A percentile compares a stretch with the other conserved stretches of the same genome.
Conservation (phyloP, 2,113 vertebrate species). For the Perca fluviatilis region DNA sequence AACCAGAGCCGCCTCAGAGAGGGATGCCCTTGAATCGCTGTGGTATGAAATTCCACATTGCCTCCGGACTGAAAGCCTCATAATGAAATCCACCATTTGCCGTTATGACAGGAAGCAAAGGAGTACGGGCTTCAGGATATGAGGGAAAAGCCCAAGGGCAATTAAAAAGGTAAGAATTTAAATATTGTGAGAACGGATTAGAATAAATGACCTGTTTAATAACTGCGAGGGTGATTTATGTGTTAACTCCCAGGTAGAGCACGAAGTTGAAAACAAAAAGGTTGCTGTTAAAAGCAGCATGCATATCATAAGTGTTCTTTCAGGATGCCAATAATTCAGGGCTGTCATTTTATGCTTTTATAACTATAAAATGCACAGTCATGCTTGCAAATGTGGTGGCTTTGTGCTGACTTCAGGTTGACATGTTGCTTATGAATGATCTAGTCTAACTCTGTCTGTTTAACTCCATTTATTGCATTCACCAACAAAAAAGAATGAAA, state of each 20-base stretch:
- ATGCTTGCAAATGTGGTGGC: not conserved
- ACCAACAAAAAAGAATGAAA: too few species aligned
- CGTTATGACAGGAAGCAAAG: slow-evolving; percentile 72
- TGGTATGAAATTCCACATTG: slow-evolving; percentile 26
- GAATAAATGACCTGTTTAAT: slow-evolving; percentile 67
- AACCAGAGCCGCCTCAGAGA: slow-evolving; percentile 1
- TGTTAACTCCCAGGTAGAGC: not conserved
- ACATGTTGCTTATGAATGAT: slow-evolving; percentile 24
- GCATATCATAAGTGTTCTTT: not conserved
- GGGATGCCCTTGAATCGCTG: slow-evolving; percentile 37
- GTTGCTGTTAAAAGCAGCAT: not conserved
- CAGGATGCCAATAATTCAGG: not conserved
- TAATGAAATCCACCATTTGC: slow-evolving; percentile 67
- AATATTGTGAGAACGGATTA: slow-evolving; percentile 60
- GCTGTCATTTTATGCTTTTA: not conserved
- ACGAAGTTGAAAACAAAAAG: not conserved
- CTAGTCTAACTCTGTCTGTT: not conserved
- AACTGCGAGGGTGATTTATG: slow-evolving; percentile 68
- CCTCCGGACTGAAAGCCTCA: slow-evolving; percentile 36
- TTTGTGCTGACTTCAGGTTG: slow-evolving; percentile 23
- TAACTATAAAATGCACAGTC: not conserved
- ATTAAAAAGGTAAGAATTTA: slow-evolving; percentile 80
- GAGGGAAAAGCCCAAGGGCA: slow-evolving; percentile 63
- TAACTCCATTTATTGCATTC: not conserved
- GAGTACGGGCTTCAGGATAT: slow-evolving; percentile 58